A percentile compares a stretch with the other conserved stretches of the same genome.
These are phyloP conservation scores for Steromphala cineraria DNA, from an alignment of 2,888 invertebrate genomes.

Conservation along the genomic window DNA sequence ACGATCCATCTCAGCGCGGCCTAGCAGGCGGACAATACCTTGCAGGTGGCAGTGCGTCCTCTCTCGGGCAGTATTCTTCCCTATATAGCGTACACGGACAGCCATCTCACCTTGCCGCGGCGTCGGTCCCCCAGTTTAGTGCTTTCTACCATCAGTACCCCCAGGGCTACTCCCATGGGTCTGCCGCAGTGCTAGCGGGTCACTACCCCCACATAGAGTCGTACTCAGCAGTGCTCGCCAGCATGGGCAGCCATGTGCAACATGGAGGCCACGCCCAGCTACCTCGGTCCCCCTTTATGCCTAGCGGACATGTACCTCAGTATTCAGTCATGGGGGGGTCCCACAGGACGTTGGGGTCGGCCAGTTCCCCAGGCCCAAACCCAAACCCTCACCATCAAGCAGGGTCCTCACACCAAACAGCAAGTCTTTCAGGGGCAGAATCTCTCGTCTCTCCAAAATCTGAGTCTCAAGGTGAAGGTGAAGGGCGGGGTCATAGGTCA, in stretches of 20 bases:
- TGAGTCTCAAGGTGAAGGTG: slow-evolving; percentile 14
- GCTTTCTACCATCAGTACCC: slow-evolving; percentile 61
- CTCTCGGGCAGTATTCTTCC: slow-evolving; percentile 41
- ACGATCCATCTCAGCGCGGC: slow-evolving; percentile 50
- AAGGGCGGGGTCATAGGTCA: slow-evolving; percentile 13
- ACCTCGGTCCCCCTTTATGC: slow-evolving; percentile 42
- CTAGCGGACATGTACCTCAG: slow-evolving; percentile 39
- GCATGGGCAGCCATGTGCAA: slow-evolving; percentile 67
- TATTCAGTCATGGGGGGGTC: slow-evolving; percentile 43
- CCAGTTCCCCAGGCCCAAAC: slow-evolving; percentile 49
- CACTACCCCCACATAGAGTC: slow-evolving; percentile 64
- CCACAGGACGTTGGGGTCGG: slow-evolving; percentile 39
- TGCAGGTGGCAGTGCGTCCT: slow-evolving; percentile 15
- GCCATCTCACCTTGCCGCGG: slow-evolving; percentile 39
- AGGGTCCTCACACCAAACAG: slow-evolving; percentile 8
- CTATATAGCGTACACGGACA: slow-evolving; percentile 49
- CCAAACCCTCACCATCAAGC: slow-evolving; percentile 29
- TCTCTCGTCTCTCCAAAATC: slow-evolving; percentile 24
- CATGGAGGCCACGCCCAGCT: slow-evolving; percentile 63
- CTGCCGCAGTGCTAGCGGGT: slow-evolving; percentile 32
- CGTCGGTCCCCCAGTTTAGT: slow-evolving; percentile 54
- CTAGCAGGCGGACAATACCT: slow-evolving; percentile 29
- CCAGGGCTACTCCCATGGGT: slow-evolving; percentile 26
- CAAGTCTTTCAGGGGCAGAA: slow-evolving; percentile 6
- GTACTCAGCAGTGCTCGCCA: slow-evolving; percentile 70